phyloP scores from a whole-genome alignment of 2,888 invertebrate species.

The Macrophya annulata region DNA sequence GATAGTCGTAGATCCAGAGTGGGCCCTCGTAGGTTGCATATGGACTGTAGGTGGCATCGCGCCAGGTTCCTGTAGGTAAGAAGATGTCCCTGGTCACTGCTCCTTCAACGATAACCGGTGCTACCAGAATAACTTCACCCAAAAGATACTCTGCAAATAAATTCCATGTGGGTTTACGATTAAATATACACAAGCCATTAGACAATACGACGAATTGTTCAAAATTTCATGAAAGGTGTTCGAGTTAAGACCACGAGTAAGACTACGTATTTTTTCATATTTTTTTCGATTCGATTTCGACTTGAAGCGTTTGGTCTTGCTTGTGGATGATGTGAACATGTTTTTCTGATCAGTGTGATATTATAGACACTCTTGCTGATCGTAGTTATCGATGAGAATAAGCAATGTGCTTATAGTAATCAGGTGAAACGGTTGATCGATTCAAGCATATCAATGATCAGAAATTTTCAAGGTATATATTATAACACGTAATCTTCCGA shows the following conservation, averaged over 20 bases:
- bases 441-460: conserved; percentile 21
- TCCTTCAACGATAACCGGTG: conserved; percentile 87
- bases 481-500: background rate
- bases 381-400: background rate
- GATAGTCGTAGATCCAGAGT: conserved; percentile 83
- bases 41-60: conserved; percentile 80
- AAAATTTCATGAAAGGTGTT: background rate
- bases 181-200: background rate
- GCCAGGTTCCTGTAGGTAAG: conserved; percentile 89
- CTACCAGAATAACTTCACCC: conserved; percentile 89
- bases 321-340: background rate
- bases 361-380: background rate
- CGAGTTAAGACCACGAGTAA: background rate
- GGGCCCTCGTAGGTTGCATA: conserved; percentile 82
- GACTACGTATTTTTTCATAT: background rate
- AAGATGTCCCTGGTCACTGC: conserved; percentile 86
- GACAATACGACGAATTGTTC: background rate
- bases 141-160: conserved; percentile 86
- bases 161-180: background rate
- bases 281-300: background rate
- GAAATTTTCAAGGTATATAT: conserved; percentile 8
- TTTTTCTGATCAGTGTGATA: background rate
- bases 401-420: background rate
- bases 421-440: background rate
- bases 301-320: background rate